Evolutionary conservation across 2,797 vertebrate species (phyloP).

Genomic region (Dendrocincla tyrannina): DNA sequence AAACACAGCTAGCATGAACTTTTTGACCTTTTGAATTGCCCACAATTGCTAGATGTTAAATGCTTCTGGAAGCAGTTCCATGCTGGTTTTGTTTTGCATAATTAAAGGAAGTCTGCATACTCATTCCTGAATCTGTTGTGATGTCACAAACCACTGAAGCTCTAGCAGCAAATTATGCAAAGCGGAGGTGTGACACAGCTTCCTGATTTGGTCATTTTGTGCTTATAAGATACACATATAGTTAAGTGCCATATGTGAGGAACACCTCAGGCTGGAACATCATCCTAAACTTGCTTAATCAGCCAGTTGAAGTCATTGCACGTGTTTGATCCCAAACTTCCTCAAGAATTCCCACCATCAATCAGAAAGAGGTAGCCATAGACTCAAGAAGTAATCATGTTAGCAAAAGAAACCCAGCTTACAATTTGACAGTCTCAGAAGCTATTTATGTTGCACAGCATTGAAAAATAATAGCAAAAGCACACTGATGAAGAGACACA

Average conservation of each 20-base stretch:
- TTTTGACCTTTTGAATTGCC: not conserved
- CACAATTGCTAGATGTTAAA: not conserved
- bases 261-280: not conserved
- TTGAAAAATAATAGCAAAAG: slow-evolving; percentile 5
- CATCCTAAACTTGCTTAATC: not conserved
- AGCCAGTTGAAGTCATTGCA: not conserved
- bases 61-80: not conserved
- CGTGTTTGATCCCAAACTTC: slow-evolving; percentile 16
- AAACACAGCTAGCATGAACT: not conserved
- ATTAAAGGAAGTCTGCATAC: slow-evolving; percentile 22
- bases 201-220: slow-evolving; percentile 35
- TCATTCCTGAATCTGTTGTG: not conserved
- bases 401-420: not conserved
- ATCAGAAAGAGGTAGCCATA: slow-evolving; percentile 25
- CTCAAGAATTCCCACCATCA: not conserved
- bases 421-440: not conserved
- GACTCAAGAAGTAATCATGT: slow-evolving; percentile 15
- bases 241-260: not conserved
- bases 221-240: not conserved
- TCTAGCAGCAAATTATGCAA: slow-evolving; percentile 28
- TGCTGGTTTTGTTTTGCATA: slow-evolving; percentile 7
- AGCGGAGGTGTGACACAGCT: slow-evolving; percentile 16
- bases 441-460: not conserved
- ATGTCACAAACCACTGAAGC: not conserved
- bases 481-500: not conserved